A percentile compares a stretch with the other conserved stretches of the same genome.
phyloP scores from a whole-genome alignment of 1,140 invertebrate species.

The Neodiprion fabricii region DNA sequence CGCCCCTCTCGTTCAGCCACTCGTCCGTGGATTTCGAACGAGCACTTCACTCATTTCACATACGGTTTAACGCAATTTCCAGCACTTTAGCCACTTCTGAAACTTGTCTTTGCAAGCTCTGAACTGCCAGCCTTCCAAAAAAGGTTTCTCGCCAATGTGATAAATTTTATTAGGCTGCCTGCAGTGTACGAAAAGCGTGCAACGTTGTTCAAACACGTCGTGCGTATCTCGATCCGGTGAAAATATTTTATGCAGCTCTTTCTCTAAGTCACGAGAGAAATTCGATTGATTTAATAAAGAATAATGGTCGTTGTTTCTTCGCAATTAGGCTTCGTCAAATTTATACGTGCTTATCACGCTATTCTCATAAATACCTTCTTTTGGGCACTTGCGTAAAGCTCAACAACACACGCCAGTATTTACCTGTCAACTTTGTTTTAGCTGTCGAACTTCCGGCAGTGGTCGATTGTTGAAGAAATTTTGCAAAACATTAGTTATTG shows the following conservation, averaged over 20 bases:
- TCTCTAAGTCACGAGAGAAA: not conserved
- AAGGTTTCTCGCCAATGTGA: not conserved
- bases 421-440: not conserved
- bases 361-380: not conserved
- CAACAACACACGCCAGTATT: not conserved
- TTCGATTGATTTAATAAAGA: conserved; percentile 6
- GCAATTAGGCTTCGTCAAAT: not conserved
- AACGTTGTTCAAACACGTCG: too few species aligned
- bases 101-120: not conserved
- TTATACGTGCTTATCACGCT: not conserved
- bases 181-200: too few species aligned
- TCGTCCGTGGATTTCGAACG: not conserved
- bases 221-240: too few species aligned
- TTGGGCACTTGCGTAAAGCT: not conserved
- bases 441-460: not conserved
- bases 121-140: not conserved
- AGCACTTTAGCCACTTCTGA: not conserved
- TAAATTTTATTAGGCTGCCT: not conserved
- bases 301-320: not conserved
- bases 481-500: not conserved
- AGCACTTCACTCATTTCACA: not conserved
- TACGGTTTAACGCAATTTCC: not conserved
- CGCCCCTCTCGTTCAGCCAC: not conserved
- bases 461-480: not conserved
- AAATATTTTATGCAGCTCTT: too few species aligned